Evolutionary conservation across 2,797 vertebrate genomes (phyloP), one percentile per base, ranked within the genome.

Genomic region (Clarias platycephalus): DNA sequence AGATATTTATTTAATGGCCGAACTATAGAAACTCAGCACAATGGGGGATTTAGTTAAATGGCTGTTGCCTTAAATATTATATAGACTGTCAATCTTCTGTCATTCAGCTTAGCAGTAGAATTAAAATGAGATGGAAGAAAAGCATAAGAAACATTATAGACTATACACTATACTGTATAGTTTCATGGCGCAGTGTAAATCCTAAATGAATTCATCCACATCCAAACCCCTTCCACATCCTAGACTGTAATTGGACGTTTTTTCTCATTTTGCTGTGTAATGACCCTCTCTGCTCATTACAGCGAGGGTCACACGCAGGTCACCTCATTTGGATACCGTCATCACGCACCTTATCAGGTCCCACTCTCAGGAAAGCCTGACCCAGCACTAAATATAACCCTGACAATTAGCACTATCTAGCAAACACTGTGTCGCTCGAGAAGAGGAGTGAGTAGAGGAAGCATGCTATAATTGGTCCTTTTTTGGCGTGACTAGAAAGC

Each of bases 381-480:
- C 91, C 90, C 90, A 88, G 87, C 89, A 90, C 90, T 91, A 91
- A 92, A 91, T 90, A 90, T 90, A 91, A 90, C 89, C 85, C 83
- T 86, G 72, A 90, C 89, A 91, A 91, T 92, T 92, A 90, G 88
- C 75, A 74, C 89, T 91, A 91, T 91, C 91, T 86, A 55, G 77
- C 87, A 72, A 87, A 82, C 85, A 85, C 83, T 83, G 85, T 49
- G 75, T 28, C 10, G 62, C 67, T 84, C 12, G 20, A 74, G 85
- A 83, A 82, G 60, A 57, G 72, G 80, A 88, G 82, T 72, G 82
- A 83, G 88, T 80, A 88, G 88, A 87, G 91, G 84, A 93, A 92
- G 89, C 85, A 84, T 92, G 89, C 79, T 91, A 92, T 95, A 95
- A 95, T 95, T 95, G 94, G 92, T 91, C 94, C 92, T 95, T 95